phyloP scores from a whole-genome alignment of 2,888 invertebrate species.

The Aleiodes testaceus region DNA sequence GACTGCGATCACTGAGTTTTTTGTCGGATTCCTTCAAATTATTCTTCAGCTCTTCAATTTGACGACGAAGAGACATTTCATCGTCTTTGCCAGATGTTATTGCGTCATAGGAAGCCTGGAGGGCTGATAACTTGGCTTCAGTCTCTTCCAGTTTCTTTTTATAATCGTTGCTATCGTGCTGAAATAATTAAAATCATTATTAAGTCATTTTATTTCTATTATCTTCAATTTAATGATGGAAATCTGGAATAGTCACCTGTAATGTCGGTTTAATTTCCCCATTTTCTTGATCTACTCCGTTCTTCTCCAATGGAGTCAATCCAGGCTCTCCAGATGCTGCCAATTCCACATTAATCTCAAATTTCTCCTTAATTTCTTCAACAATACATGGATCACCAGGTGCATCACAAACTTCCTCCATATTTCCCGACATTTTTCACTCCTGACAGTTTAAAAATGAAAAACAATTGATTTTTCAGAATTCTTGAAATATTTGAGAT shows the following conservation, averaged over 20 bases:
- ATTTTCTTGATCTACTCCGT: too few relatives aligned
- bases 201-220: background rate
- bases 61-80: conserved; percentile 54
- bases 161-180: conserved; percentile 62
- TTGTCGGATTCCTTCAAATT: conserved; percentile 60
- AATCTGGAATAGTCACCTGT: too few relatives aligned
- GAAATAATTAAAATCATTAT: background rate
- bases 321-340: conserved; percentile 31
- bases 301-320: conserved; percentile 14
- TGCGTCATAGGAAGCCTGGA: conserved; percentile 57
- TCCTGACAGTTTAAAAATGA: background rate
- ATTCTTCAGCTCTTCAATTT: conserved; percentile 62
- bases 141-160: conserved; percentile 59
- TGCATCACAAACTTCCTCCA: conserved; percentile 49
- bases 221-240: too few relatives aligned
- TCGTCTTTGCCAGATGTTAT: conserved; percentile 47
- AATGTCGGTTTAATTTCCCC: too few relatives aligned
- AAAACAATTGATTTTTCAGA: background rate
- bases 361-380: conserved; percentile 38
- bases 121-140: conserved; percentile 58
- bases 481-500: background rate
- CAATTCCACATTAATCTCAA: conserved; percentile 24
- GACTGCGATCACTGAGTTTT: conserved; percentile 62
- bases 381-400: conserved; percentile 52
- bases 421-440: conserved; percentile 55